Evolutionary conservation across 2,113 vertebrate species (phyloP).

Genomic region (Pseudorasbora parva): DNA sequence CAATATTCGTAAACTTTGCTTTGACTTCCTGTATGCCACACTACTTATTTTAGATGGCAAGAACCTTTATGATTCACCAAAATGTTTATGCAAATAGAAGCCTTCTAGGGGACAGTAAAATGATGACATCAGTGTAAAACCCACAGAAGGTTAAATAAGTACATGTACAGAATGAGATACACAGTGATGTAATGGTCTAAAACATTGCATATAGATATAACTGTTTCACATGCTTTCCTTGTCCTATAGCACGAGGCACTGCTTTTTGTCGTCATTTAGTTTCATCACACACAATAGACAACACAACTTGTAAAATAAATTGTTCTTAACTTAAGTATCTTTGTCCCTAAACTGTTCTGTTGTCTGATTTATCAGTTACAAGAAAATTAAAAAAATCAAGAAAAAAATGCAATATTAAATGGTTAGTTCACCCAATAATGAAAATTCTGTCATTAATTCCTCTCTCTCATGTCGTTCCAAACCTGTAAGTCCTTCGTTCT

Average conservation of each 20-base stretch:
- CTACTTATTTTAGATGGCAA: slow-evolving; percentile 45
- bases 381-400: background rate
- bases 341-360: too few relatives aligned
- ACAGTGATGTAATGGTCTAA: slow-evolving; percentile 46
- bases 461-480: too few relatives aligned
- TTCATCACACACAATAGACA: background rate
- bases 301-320: too few relatives aligned
- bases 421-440: too few relatives aligned
- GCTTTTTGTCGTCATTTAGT: background rate
- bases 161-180: background rate
- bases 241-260: background rate
- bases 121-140: slow-evolving; percentile 36
- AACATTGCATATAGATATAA: background rate
- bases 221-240: background rate
- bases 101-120: slow-evolving; percentile 17
- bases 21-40: slow-evolving; percentile 43
- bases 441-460: too few relatives aligned
- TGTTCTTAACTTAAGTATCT: too few relatives aligned
- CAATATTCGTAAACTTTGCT: slow-evolving; percentile 37
- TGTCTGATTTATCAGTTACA: background rate
- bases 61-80: slow-evolving; percentile 63
- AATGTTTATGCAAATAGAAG: slow-evolving; percentile 65
- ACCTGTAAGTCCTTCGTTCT: too few relatives aligned
- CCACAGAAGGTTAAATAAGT: slow-evolving; percentile 49
- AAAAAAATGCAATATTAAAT: too few relatives aligned